These are phyloP conservation scores for Hermodice carunculata DNA, from an alignment of 2,888 invertebrate species.

Conservation along the genomic window DNA sequence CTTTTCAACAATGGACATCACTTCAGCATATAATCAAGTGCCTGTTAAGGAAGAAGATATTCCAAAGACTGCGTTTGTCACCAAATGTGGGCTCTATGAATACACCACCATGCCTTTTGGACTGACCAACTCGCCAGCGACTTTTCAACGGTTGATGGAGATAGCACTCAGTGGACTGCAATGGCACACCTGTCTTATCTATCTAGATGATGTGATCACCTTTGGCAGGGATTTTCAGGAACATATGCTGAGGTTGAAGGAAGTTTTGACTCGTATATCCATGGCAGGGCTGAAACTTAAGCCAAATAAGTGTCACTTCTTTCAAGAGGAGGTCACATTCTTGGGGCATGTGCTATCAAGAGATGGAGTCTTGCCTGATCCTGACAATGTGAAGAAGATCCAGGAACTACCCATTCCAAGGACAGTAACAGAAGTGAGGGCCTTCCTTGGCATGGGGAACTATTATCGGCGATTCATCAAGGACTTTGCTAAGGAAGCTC, in stretches of 20 bases:
- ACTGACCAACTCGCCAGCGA: slow-evolving; percentile 1
- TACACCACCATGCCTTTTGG: slow-evolving; percentile 4
- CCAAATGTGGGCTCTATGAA: slow-evolving; percentile 7
- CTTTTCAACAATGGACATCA: slow-evolving; percentile 36
- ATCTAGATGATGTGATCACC: slow-evolving; percentile 39
- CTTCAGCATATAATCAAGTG: slow-evolving; percentile 11
- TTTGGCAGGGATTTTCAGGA: slow-evolving; percentile 18
- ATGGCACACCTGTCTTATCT: slow-evolving; percentile 6
- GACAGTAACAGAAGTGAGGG: slow-evolving; percentile 28
- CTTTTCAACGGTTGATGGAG: slow-evolving; percentile 6
- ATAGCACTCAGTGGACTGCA: background rate
- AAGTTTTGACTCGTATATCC: slow-evolving; percentile 28
- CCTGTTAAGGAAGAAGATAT: slow-evolving; percentile 9
- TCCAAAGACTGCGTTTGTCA: slow-evolving; percentile 14
- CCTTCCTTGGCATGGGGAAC: slow-evolving; percentile 38
- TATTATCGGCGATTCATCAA: slow-evolving; percentile 42
- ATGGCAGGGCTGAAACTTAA: slow-evolving; percentile 18
- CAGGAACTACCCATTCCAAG: slow-evolving; percentile 28
- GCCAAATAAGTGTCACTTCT: slow-evolving; percentile 34
- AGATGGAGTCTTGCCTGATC: background rate
- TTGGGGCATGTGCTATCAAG: slow-evolving; percentile 12
- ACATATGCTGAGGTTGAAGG: slow-evolving; percentile 24
- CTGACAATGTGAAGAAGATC: slow-evolving; percentile 20
- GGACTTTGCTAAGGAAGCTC: slow-evolving; percentile 28
- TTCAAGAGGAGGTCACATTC: background rate